Evolutionary conservation across 2,888 invertebrate genomes (phyloP), one percentile per base, ranked within the genome.

Genomic region (Nomada ruficornis): DNA sequence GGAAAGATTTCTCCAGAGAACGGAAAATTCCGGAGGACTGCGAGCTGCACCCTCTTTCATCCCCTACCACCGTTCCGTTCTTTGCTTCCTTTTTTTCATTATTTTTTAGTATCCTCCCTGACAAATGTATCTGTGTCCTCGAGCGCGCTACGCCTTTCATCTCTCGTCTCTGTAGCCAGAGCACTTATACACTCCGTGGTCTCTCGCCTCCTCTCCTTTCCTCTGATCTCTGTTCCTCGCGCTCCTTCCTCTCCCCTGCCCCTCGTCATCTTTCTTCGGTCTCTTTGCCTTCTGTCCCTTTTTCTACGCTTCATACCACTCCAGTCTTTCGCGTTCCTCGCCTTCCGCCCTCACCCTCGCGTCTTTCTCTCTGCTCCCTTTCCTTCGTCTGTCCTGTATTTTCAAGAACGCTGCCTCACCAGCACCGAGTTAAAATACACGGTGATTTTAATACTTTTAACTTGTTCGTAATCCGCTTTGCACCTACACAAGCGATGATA

Each of bases 361-460:
- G 23, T 20, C 36, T 15, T 47, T 50, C n/a, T 11, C 52, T n/a
- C 20, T 73, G 75, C 59, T 71, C 70, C n/a, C 74, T 26, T 64
- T 47, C 23, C 69, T 74, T 29, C 63, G 67, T 71, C 69, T 47
- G 57, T 23, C 71, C 62, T 63, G 57, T 7, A 50, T 68, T 71
- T 57, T 63, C 77, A 60, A 54, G 78, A 76, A 71, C 74, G 59
- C 80, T 11, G 60, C 60, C 20, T 47, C 54, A 36, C 78, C 64
- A 55, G 62, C 60, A 26, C 60, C 77, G 65, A 85, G 84, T 85
- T 90, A 89, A 92, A 91, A 92, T 91, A 90, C 92, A 89, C 89
- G 88, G 90, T 91, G 91, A 92, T 93, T 93, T 92, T 92, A 91
- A 93, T 93, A 93, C 93, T 92, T 92, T 92, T 89, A 91, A 92